A percentile compares a stretch with the other conserved stretches of the same genome.
Evolutionary conservation across 1,140 invertebrate genomes (phyloP).

Genomic region (Reticulitermes speratus): DNA sequence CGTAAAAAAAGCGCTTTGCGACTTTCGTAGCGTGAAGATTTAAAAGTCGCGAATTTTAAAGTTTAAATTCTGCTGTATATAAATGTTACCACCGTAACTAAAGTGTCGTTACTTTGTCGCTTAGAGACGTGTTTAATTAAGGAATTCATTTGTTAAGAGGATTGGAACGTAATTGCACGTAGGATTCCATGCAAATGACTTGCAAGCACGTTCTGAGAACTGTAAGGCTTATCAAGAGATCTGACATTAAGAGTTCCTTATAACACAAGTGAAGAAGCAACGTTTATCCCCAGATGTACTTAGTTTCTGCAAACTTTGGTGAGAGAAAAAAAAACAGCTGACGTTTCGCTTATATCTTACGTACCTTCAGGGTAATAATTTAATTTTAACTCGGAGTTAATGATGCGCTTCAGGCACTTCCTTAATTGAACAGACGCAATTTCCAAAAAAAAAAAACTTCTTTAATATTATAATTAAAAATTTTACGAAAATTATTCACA

Average conservation of each 20-base stretch:
- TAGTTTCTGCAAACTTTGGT: not conserved
- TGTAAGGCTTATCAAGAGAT: not conserved
- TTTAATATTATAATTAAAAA: no score
- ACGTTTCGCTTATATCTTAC: no score
- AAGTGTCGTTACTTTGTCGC: not conserved
- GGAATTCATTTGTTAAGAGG: conserved; percentile 5
- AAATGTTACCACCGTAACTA: not conserved
- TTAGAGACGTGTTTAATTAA: conserved; percentile 17
- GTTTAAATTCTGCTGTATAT: not conserved
- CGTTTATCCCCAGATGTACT: not conserved
- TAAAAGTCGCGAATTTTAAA: not conserved
- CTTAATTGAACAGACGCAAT: no score
- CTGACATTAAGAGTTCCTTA: not conserved
- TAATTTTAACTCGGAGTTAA: no score
- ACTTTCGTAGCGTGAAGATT: not conserved
- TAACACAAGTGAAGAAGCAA: not conserved
- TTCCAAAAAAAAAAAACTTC: no score
- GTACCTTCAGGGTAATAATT: no score
- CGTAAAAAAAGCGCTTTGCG: not conserved
- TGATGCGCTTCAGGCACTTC: no score
- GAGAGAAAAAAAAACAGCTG: not conserved
- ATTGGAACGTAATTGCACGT: not conserved
- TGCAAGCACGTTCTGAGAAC: not conserved
- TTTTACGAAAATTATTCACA: no score
- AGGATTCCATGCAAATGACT: not conserved